Percentiles rank a stretch among this genome's conserved stretches.
Conservation (phyloP, 2,797 vertebrate species). For the Craterocephalus amniculus region DNA sequence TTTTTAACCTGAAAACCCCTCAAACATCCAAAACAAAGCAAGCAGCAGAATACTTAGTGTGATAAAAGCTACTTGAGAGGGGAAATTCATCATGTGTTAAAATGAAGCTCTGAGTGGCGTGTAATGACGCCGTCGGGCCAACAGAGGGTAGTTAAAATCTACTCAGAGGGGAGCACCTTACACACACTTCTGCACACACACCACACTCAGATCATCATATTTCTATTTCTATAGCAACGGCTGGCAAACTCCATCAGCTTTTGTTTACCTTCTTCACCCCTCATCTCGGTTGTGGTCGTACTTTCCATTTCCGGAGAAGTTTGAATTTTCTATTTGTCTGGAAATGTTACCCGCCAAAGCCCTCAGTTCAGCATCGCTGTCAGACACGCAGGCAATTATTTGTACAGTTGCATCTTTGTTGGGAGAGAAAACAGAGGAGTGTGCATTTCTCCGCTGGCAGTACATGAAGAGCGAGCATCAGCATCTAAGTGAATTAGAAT, state of each 20-base stretch:
- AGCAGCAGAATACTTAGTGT: constrained; percentile 7
- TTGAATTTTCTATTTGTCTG: constrained; percentile 15
- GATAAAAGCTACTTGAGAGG: constrained; percentile 23
- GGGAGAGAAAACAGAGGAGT: constrained; percentile 31
- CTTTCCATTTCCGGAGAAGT: neutral
- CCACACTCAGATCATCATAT: constrained; percentile 1
- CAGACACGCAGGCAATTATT: constrained; percentile 36
- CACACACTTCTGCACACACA: constrained; percentile 10
- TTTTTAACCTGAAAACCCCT: constrained; percentile 23
- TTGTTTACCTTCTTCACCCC: neutral
- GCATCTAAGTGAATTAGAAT: constrained; percentile 40
- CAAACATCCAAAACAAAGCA: constrained; percentile 26
- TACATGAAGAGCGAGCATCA: constrained; percentile 26
- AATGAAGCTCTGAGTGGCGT: constrained; percentile 44
- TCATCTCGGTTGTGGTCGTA: neutral
- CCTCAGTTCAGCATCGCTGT: constrained; percentile 17
- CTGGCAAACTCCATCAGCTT: neutral
- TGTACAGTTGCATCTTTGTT: constrained; percentile 49
- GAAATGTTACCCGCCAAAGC: constrained; percentile 19
- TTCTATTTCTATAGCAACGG: neutral
- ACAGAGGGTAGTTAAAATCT: constrained; percentile 80
- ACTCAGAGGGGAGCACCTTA: constrained; percentile 45
- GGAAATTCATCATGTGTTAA: constrained; percentile 37
- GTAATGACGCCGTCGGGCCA: constrained; percentile 76
- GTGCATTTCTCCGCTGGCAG: constrained; percentile 14